Conservation (phyloP, 35 echinoderm and acorn worm species). For the Nesometra sesokonis region DNA sequence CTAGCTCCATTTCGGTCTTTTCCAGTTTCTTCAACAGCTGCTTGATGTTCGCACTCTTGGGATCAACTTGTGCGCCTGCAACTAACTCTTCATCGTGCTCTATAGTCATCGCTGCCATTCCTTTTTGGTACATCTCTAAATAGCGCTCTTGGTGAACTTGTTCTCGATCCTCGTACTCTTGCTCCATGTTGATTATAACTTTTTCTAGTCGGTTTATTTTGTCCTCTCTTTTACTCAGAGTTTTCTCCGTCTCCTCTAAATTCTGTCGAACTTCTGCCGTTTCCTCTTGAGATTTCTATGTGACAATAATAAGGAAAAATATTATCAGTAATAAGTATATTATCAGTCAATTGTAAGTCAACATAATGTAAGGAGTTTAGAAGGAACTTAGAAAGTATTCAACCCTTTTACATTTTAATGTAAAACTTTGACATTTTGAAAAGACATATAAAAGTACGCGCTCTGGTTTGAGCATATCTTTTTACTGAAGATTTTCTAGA, state of each 20-base stretch:
- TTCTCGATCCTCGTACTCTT: constrained; percentile 30
- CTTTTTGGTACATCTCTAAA: constrained; percentile 47
- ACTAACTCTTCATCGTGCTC: constrained; percentile 44
- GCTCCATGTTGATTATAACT: constrained; percentile 18
- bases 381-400: no score
- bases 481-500: no score
- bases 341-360: not conserved
- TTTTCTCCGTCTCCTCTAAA: not conserved
- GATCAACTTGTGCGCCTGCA: not conserved
- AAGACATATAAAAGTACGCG: no score
- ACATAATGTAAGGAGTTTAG: no score
- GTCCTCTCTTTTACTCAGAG: constrained; percentile 2
- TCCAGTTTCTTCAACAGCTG: constrained; percentile 28
- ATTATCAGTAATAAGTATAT: not conserved
- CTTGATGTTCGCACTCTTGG: constrained; percentile 4
- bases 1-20: constrained; percentile 35
- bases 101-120: constrained; percentile 1
- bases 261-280: not conserved
- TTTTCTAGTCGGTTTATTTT: not conserved
- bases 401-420: not conserved
- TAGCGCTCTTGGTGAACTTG: constrained; percentile 14
- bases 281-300: constrained; percentile 19
- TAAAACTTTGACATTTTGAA: not conserved
- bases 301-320: not conserved
- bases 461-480: no score